These are phyloP conservation scores for Pholis gunnellus DNA, from an alignment of 2,113 vertebrate species.

Conservation along the genomic window DNA sequence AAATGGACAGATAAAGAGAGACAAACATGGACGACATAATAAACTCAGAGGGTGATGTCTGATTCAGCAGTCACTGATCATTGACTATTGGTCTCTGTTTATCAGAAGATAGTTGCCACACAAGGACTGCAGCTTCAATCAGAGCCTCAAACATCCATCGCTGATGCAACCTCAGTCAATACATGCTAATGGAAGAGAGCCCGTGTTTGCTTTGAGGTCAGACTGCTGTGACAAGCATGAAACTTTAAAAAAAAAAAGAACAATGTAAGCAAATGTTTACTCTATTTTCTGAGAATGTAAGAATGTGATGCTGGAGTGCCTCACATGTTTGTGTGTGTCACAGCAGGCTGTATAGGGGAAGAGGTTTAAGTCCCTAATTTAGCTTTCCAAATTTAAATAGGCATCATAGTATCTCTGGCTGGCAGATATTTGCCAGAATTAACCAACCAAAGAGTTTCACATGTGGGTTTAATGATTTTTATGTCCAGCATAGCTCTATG, in stretches of 20 bases:
- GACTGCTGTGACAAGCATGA: not conserved
- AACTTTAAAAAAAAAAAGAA: not conserved
- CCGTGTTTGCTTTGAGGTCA: slow-evolving; percentile 5
- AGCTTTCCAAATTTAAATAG: not conserved
- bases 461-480: not conserved
- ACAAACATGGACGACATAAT: not conserved
- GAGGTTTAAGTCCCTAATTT: not conserved
- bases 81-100: slow-evolving; percentile 45
- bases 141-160: not conserved
- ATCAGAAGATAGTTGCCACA: slow-evolving; percentile 33
- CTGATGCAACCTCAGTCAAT: slow-evolving; percentile 30
- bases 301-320: slow-evolving; percentile 38
- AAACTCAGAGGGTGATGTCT: not conserved
- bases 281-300: slow-evolving; percentile 12
- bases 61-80: slow-evolving; percentile 48
- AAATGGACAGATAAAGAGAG: slow-evolving; percentile 14
- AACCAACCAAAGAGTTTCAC: not conserved
- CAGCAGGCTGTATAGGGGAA: not conserved
- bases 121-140: slow-evolving; percentile 15
- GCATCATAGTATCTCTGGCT: too few species aligned
- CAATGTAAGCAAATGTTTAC: slow-evolving; percentile 40
- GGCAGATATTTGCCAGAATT: not conserved
- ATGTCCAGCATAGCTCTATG: not conserved
- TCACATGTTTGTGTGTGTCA: not conserved
- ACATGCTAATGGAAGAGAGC: not conserved